Evolutionary conservation across 2,113 vertebrate species (phyloP), one percentile per base, ranked within the genome.

Genomic region (Sander vitreus): DNA sequence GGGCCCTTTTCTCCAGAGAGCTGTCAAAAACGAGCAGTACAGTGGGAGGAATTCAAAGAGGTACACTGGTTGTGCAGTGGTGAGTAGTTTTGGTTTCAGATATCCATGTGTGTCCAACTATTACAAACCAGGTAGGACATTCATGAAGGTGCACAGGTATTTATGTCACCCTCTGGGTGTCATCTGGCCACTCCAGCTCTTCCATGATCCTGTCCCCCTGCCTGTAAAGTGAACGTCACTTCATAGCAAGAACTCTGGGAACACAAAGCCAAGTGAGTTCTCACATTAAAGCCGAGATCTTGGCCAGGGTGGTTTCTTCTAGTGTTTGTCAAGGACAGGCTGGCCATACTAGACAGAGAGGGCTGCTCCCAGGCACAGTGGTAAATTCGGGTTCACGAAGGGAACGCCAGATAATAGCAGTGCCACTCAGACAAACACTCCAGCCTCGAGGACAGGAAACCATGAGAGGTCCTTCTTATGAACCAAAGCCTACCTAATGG

Each of bases 1-100:
- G 89, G 91, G 88, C 75, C 68, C 60, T 91, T 89, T 88, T 86
- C 90, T 91, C 80, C 50, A 27, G 81, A 89, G 91, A 90, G 84
- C 83, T 90, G 91, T 93, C 92, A 90, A 77, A 33, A 88, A 80
- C 76, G 80, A 81, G 76, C 27, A 63, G 76, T 27, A 69, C 60
- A 76, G 77, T n/a, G 66, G 66, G 63, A 84, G 76, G 60, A 78
- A 86, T 70, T 80, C 59, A 73, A 58, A 64, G 71, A 80, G 57
- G 54, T 14, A 19, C 45, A 48, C 54, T 45, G 73, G 30, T 23
- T 60, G 63, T 81, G 33, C n/a, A n/a, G 65, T 15, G 63, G 48
- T 54, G 73, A 80, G 78, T 16, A 23, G 74, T 77, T 77, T 43
- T 25, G 62, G 59, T 25, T 80, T 65, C 36, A 50, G 53, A 82